These are phyloP conservation scores for Protobothrops mucrosquamatus DNA, from an alignment of 2,113 vertebrate species.

Conservation along the genomic window DNA sequence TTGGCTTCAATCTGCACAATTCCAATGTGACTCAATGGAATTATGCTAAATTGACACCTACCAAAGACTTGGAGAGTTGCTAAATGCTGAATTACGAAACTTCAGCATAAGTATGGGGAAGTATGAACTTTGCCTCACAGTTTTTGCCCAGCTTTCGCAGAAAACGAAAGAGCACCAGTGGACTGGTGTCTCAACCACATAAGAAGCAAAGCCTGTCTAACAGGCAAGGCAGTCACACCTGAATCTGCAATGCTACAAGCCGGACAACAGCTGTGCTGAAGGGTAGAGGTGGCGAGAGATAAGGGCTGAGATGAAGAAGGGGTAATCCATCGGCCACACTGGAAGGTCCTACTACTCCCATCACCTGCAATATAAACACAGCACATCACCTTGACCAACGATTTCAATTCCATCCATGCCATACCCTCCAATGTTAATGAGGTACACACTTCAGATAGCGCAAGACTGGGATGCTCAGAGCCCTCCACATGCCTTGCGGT, in stretches of 20 bases:
- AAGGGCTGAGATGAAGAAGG: conserved; percentile 98
- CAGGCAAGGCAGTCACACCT: conserved; percentile 83
- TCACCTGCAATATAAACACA: conserved; percentile 89
- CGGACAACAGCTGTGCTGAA: conserved; percentile 99
- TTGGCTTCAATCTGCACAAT: conserved; percentile 55
- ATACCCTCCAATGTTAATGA: conserved; percentile 61
- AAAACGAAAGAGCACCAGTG: conserved; percentile 67
- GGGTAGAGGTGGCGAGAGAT: conserved; percentile 97
- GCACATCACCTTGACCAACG: conserved; percentile 76
- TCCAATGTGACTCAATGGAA: conserved; percentile 16
- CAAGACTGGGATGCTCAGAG: conserved; percentile 44
- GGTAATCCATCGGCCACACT: conserved; percentile 98
- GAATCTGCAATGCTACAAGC: conserved; percentile 97
- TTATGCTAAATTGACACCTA: conserved; percentile 53
- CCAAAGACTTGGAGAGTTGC: conserved; percentile 19
- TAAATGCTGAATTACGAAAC: conserved; percentile 47
- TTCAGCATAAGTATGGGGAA: conserved; percentile 35
- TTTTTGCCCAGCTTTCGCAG: conserved; percentile 82
- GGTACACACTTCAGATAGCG: conserved; percentile 39
- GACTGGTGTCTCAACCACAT: conserved; percentile 68
- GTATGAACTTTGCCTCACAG: conserved; percentile 67
- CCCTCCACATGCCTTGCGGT: conserved; percentile 31
- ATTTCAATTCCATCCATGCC: conserved; percentile 69
- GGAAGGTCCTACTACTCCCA: conserved; percentile 98
- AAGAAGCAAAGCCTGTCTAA: conserved; percentile 63